These are phyloP conservation scores for silkworm (Bombyx mori) DNA, from an alignment of 1,140 invertebrate species.

Conservation along the genomic window DNA sequence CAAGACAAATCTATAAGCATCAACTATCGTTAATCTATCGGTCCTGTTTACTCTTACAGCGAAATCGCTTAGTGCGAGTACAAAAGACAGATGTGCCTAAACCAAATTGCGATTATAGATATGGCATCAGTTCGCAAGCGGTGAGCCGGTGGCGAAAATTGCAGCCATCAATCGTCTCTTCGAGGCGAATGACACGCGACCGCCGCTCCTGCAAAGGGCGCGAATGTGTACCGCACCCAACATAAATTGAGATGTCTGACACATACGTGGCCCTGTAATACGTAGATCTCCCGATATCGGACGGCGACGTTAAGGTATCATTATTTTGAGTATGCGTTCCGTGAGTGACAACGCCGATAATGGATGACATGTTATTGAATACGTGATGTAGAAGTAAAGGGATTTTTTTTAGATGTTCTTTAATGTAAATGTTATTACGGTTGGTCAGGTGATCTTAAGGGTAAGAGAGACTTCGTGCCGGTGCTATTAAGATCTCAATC, in stretches of 20 bases:
- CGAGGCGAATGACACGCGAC: conserved; percentile 15
- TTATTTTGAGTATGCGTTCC: conserved; percentile 10
- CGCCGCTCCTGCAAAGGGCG: background rate
- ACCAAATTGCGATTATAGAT: conserved; percentile 8
- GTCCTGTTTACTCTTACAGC: no score
- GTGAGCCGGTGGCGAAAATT: conserved; percentile 22
- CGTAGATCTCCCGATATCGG: background rate
- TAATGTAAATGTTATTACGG: no score
- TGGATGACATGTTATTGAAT: background rate
- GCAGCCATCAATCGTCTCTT: conserved; percentile 28
- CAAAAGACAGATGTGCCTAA: no score
- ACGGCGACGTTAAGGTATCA: conserved; percentile 5
- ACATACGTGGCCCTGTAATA: background rate
- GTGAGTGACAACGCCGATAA: background rate
- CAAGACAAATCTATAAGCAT: no score
- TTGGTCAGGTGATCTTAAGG: no score
- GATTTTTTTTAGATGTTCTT: no score
- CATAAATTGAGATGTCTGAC: background rate
- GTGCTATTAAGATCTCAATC: no score
- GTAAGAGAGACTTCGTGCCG: no score
- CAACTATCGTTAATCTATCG: no score
- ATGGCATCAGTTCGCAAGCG: background rate
- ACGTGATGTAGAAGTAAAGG: no score
- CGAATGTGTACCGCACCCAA: background rate
- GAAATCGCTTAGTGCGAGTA: no score